Conservation (phyloP, 2,888 invertebrate genomes). For the Cheilosia vernalis region DNA sequence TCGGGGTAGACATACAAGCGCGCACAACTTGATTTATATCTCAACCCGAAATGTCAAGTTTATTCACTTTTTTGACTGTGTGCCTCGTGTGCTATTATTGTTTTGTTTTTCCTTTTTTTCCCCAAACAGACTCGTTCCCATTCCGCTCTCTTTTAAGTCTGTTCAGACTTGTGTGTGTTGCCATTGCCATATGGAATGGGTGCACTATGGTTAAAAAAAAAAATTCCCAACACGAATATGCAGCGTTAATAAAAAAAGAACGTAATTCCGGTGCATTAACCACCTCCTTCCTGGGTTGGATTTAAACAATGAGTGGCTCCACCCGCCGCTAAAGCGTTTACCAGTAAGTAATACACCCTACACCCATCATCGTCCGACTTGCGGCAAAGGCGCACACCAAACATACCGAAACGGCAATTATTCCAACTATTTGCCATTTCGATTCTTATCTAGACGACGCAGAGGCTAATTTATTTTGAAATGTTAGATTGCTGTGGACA, state of each 20-base stretch:
- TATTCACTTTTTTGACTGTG: conserved; percentile 63
- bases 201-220: background rate
- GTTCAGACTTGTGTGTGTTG: conserved; percentile 11
- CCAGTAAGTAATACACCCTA: conserved; percentile 7
- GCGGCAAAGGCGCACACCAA: conserved; percentile 14
- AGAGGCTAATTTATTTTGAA: conserved; percentile 74
- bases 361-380: background rate
- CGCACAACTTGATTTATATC: conserved; percentile 67
- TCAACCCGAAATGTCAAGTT: conserved; percentile 75
- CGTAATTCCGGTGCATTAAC: conserved; percentile 8
- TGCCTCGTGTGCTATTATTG: conserved; percentile 17
- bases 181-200: background rate
- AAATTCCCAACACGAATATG: conserved; percentile 25
- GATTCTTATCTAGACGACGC: conserved; percentile 72
- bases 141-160: conserved; percentile 23
- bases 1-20: conserved; percentile 49
- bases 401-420: conserved; percentile 69
- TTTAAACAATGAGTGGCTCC: background rate
- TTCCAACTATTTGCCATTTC: conserved; percentile 75
- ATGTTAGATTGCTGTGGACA: conserved; percentile 68
- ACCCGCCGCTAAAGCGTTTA: conserved; percentile 35
- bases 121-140: conserved; percentile 11
- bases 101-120: conserved; percentile 10
- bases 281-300: background rate
- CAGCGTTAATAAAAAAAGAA: conserved; percentile 23